Base-by-base conservation (phyloP, 1,140 invertebrate species). In the Psilanteris sp. region DNA sequence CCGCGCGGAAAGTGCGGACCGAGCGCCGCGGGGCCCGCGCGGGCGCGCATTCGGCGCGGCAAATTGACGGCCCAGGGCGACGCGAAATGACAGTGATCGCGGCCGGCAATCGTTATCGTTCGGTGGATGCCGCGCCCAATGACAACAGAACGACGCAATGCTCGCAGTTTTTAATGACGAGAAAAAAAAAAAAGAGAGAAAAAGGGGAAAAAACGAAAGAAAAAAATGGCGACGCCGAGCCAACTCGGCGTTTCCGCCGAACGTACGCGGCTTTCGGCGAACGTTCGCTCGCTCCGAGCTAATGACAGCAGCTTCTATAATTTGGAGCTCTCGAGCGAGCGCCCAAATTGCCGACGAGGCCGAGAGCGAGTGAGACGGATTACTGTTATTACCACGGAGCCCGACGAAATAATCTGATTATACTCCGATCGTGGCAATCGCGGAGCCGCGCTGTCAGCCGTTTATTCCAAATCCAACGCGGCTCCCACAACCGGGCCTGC, bases 251-350 rank as follows among this genome's bases (percentile, higher is more conserved):
- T 85, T 83, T 83, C 78, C 80, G 68, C 70, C 81, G 84, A 86
- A 83, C 83, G 81, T 73, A 62, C 78, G 71, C 78, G 52, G n/a
- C 77, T 52, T 86, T 86, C 84, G 83, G 61, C 78, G 82, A 84
- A 81, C 61, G 70, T 74, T 70, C 66, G 54, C 62, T 52, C 68
- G 82, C 77, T 77, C 41, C 34, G 75, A 79, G 79, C 81, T 87
- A 88, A 87, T 87, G 84, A 87, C 85, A 85, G 85, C 82, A 84
- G 80, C 85, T 86, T 86, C 85, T 87, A 86, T 87, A 88, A 88
- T 87, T 88, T 88, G 82, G 86, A 83, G 82, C 84, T 85, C 85
- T 87, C 80, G 82, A 84, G 82, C 80, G 81, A 87, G 84, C 84
- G 78, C 80, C 80, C 79, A 87, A 87, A 87, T 87, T 87, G 85